Conservation (phyloP, 2,888 invertebrate genomes). For the Phymatocera aterrima region DNA sequence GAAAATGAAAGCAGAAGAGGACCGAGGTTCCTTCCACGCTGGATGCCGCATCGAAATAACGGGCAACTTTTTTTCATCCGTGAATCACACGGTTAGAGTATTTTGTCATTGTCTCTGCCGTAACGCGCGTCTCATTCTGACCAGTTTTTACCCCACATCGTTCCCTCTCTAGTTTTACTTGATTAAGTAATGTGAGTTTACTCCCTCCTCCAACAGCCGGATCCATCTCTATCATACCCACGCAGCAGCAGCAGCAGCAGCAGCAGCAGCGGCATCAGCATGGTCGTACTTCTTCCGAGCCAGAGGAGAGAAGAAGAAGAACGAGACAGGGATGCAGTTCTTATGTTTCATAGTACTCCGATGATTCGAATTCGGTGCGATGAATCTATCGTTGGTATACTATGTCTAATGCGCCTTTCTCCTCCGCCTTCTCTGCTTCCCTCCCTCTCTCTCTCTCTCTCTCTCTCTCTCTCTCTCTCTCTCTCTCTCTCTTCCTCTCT, state of each 20-base stretch:
- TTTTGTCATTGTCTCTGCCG: constrained; percentile 63
- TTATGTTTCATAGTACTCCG: neutral
- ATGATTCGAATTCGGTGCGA: no score
- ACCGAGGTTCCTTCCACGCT: neutral
- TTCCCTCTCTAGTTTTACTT: constrained; percentile 62
- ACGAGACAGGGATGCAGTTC: neutral
- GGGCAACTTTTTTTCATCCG: neutral
- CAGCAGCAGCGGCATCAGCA: no score
- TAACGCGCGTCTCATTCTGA: constrained; percentile 53
- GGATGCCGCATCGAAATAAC: neutral
- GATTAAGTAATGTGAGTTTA: constrained; percentile 68
- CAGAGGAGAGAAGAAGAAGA: neutral
- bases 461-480: neutral
- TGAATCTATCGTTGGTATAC: no score
- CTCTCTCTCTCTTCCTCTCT: constrained; percentile 54
- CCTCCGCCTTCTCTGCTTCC: no score
- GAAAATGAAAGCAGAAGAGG: neutral
- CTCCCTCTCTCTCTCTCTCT: neutral
- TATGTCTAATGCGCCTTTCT: no score
- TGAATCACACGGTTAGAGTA: constrained; percentile 50
- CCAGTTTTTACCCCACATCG: constrained; percentile 46
- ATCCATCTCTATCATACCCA: constrained; percentile 50
- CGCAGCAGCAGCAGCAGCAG: neutral
- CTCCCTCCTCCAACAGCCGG: constrained; percentile 28
- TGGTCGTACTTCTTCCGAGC: no score